Evolutionary conservation across 2,113 vertebrate genomes (phyloP).

Genomic region (Thymallus thymallus): DNA sequence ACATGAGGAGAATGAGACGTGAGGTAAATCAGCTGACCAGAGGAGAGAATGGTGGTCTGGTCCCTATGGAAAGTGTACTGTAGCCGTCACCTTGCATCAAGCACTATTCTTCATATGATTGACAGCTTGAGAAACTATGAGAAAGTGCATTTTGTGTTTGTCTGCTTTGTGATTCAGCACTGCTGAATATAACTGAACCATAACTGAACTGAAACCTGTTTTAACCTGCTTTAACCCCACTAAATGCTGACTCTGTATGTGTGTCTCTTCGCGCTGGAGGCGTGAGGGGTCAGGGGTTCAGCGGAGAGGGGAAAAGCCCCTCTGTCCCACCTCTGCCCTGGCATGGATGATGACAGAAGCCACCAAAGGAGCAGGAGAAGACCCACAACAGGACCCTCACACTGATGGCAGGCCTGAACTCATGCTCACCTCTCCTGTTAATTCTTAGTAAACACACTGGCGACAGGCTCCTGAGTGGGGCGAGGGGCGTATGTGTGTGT

Average conservation of each 20-base stretch:
- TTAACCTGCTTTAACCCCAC: conserved; percentile 3
- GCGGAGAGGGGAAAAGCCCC: neutral
- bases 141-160: conserved; percentile 51
- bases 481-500: conserved; percentile 10
- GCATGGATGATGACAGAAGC: conserved; percentile 7
- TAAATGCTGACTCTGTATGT: conserved; percentile 1
- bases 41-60: conserved; percentile 26
- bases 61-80: conserved; percentile 62
- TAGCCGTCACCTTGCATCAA: conserved; percentile 63
- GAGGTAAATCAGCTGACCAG: conserved; percentile 62
- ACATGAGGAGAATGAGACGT: conserved; percentile 61
- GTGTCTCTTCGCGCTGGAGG: neutral
- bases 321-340: neutral
- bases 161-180: neutral
- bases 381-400: conserved; percentile 21
- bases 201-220: conserved; percentile 51
- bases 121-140: conserved; percentile 62
- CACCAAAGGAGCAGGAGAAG: no score
- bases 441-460: conserved; percentile 4
- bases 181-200: neutral
- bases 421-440: conserved; percentile 40
- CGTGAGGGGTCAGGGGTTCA: conserved; percentile 16
- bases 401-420: conserved; percentile 53
- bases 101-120: conserved; percentile 53
- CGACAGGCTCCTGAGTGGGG: conserved; percentile 3